Conservation (phyloP, 2,888 invertebrate genomes). For the Noctuana brunneofusca region DNA sequence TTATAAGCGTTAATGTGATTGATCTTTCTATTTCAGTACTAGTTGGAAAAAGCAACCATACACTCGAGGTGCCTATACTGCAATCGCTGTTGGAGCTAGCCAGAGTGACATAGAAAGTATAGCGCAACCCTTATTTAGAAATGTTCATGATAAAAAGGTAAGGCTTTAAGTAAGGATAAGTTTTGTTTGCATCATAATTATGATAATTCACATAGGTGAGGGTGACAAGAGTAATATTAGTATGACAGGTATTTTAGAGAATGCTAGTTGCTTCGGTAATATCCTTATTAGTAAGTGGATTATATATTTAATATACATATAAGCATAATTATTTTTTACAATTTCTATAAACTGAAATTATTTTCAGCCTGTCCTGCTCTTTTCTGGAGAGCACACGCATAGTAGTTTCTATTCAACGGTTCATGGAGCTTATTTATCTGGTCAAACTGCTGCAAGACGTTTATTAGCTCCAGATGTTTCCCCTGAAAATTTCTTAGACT, state of each 20-base stretch:
- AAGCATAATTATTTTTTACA: not conserved
- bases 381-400: slow-evolving; percentile 98
- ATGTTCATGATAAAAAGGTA: slow-evolving; percentile 88
- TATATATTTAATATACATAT: not conserved
- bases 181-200: no score
- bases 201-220: no score
- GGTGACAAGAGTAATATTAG: no score
- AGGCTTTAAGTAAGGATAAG: not conserved
- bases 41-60: slow-evolving; percentile 93
- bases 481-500: slow-evolving; percentile 86
- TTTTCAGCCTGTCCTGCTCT: slow-evolving; percentile 90
- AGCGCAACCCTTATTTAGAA: slow-evolving; percentile 91
- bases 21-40: slow-evolving; percentile 84
- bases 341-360: not conserved
- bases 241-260: no score
- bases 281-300: no score
- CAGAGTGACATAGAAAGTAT: slow-evolving; percentile 94
- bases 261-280: no score
- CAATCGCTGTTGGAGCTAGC: slow-evolving; percentile 93
- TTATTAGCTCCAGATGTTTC: slow-evolving; percentile 85
- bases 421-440: slow-evolving; percentile 96
- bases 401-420: slow-evolving; percentile 97
- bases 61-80: slow-evolving; percentile 94
- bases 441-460: slow-evolving; percentile 90
- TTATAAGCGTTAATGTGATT: not conserved